Conservation (phyloP, 2,888 invertebrate genomes). For the Hirtodrosophila cameraria region DNA sequence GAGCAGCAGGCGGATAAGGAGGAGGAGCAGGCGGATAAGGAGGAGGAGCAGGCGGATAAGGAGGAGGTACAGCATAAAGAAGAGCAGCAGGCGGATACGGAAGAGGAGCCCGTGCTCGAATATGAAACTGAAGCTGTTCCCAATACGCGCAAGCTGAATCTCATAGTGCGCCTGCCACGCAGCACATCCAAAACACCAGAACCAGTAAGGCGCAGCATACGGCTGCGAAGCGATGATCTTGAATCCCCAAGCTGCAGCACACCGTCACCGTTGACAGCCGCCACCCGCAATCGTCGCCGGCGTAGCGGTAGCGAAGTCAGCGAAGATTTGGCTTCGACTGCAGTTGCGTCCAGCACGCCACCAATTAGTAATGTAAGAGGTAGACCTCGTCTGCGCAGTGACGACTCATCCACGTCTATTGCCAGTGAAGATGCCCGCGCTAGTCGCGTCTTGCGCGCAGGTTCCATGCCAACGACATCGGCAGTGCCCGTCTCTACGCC, state of each 20-base stretch:
- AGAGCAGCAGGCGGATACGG: no score
- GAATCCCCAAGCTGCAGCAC: conserved; percentile 2
- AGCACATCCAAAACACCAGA: no score
- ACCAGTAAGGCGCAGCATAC: conserved; percentile 5
- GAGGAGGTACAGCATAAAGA: no score
- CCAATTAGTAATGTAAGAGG: background rate
- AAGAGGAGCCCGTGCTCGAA: no score
- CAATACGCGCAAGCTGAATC: background rate
- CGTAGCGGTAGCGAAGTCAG: conserved; percentile 2
- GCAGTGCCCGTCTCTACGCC: conserved; percentile 26
- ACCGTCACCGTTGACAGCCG: background rate
- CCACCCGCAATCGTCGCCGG: background rate
- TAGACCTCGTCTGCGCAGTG: background rate
- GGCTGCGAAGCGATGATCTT: conserved; percentile 20
- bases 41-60: background rate
- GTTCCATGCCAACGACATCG: conserved; percentile 32
- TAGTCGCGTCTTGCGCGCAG: conserved; percentile 20
- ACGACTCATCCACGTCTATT: background rate
- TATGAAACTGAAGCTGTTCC: no score
- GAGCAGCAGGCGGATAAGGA: conserved; percentile 9
- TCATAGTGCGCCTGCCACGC: background rate
- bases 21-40: background rate
- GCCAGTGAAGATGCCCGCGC: background rate
- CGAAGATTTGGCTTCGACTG: background rate
- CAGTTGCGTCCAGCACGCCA: background rate